Percentiles rank a stretch among this genome's conserved stretches.
Evolutionary conservation across 1,140 invertebrate genomes (phyloP).

Genomic region (Episyrphus balteatus): DNA sequence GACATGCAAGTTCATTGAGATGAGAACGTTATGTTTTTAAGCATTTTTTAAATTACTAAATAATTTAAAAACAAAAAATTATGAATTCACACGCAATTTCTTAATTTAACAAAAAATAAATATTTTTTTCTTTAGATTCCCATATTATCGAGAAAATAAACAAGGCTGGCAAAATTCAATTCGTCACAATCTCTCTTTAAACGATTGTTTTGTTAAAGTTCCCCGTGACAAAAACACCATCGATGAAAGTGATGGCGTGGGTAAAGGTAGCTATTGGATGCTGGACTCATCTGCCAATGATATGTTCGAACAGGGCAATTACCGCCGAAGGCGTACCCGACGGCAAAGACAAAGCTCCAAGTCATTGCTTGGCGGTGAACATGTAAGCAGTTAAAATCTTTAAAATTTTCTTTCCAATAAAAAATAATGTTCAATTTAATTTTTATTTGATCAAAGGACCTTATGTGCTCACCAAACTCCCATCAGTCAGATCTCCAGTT

Average conservation of each 20-base stretch:
- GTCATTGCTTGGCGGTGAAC: too few species aligned
- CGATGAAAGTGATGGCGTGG: constrained; percentile 45
- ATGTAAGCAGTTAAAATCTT: too few species aligned
- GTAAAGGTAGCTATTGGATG: constrained; percentile 81
- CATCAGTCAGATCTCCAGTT: too few species aligned
- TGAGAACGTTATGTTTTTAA: too few species aligned
- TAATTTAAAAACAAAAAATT: too few species aligned
- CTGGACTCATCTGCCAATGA: constrained; percentile 71
- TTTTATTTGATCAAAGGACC: too few species aligned
- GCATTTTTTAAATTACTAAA: too few species aligned
- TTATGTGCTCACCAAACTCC: too few species aligned
- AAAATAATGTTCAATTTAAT: too few species aligned
- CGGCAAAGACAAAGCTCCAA: constrained; percentile 30
- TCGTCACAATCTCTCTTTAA: constrained; percentile 78
- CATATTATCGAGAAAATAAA: constrained; percentile 61
- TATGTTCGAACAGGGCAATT: constrained; percentile 89
- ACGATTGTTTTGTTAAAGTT: constrained; percentile 89
- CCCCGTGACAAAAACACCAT: constrained; percentile 61
- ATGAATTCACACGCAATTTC: too few species aligned
- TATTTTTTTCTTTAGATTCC: constrained; percentile 51
- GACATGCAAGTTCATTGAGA: too few species aligned
- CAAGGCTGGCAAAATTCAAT: constrained; percentile 82
- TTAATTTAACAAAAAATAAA: background rate
- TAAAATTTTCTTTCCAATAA: too few species aligned
- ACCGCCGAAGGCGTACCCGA: constrained; percentile 51